Conservation (phyloP, 2,888 invertebrate species). For the Torymus texanus region DNA sequence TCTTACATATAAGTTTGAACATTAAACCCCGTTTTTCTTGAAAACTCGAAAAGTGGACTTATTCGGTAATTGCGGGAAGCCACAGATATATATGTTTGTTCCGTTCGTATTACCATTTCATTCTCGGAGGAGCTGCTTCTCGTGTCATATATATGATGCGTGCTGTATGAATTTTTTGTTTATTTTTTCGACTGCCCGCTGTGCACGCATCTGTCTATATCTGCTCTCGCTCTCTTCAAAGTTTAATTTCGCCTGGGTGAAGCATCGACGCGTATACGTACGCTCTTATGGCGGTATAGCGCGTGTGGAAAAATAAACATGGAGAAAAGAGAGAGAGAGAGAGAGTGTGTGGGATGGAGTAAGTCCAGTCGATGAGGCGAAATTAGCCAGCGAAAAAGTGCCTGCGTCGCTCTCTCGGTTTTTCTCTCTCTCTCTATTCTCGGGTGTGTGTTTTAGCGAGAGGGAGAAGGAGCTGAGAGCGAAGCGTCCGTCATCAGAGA, state of each 20-base stretch:
- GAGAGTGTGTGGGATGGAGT: neutral
- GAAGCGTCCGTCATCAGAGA: too few relatives aligned
- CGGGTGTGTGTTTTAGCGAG: too few relatives aligned
- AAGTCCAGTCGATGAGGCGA: neutral
- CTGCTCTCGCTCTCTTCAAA: neutral
- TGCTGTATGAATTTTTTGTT: neutral
- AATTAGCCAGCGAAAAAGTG: constrained; percentile 3
- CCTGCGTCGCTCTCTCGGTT: neutral
- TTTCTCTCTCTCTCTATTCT: neutral
- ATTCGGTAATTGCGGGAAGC: too few relatives aligned
- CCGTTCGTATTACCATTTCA: constrained; percentile 40
- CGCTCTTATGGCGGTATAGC: neutral
- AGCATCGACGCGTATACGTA: neutral
- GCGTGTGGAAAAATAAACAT: neutral
- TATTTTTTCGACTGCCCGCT: neutral
- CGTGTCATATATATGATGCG: neutral
- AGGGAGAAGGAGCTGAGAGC: too few relatives aligned
- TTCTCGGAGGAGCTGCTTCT: constrained; percentile 21
- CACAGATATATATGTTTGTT: neutral
- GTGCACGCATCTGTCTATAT: too few relatives aligned
- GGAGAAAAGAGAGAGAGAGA: neutral
- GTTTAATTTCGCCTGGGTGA: constrained; percentile 18
- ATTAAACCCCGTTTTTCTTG: too few relatives aligned
- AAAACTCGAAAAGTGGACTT: too few relatives aligned
- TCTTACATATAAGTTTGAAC: too few relatives aligned